Conservation (phyloP, 2,888 invertebrate genomes). For the Piscicola geometra region DNA sequence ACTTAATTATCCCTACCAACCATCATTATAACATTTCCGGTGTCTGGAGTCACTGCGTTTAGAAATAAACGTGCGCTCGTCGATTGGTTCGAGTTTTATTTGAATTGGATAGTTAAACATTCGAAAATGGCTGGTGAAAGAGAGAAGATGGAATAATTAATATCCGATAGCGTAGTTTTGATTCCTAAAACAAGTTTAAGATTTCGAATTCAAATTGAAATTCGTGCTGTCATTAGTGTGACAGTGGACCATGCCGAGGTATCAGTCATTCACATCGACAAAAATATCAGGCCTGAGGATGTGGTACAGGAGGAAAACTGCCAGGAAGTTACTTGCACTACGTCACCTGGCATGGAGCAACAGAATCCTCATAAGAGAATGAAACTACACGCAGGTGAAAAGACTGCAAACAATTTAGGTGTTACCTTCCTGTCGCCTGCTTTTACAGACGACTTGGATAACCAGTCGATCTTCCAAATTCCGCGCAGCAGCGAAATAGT, state of each 20-base stretch:
- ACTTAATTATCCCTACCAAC: too few relatives aligned
- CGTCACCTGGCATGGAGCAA: conserved; percentile 13
- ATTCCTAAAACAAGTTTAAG: conserved; percentile 37
- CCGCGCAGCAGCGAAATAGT: not conserved
- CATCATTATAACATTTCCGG: too few relatives aligned
- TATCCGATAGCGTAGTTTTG: conserved; percentile 34
- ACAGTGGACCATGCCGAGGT: conserved; percentile 36
- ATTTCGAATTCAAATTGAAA: conserved; percentile 31
- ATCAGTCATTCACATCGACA: conserved; percentile 37
- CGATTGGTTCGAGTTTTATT: not conserved
- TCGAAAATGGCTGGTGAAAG: conserved; percentile 20
- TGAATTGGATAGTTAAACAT: not conserved
- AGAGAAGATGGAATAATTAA: conserved; percentile 22
- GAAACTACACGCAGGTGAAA: conserved; percentile 15
- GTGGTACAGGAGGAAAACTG: not conserved
- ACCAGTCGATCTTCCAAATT: conserved; percentile 21
- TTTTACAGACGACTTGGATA: conserved; percentile 32
- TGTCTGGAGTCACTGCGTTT: too few relatives aligned
- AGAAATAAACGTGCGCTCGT: too few relatives aligned
- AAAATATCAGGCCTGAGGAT: conserved; percentile 6
- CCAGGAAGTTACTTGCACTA: conserved; percentile 9
- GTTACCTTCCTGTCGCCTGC: too few relatives aligned
- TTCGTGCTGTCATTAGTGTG: conserved; percentile 36
- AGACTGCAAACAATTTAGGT: not conserved
- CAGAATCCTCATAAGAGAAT: conserved; percentile 21